phyloP scores from a whole-genome alignment of 2,888 invertebrate species.

The Cerastis leucographa region DNA sequence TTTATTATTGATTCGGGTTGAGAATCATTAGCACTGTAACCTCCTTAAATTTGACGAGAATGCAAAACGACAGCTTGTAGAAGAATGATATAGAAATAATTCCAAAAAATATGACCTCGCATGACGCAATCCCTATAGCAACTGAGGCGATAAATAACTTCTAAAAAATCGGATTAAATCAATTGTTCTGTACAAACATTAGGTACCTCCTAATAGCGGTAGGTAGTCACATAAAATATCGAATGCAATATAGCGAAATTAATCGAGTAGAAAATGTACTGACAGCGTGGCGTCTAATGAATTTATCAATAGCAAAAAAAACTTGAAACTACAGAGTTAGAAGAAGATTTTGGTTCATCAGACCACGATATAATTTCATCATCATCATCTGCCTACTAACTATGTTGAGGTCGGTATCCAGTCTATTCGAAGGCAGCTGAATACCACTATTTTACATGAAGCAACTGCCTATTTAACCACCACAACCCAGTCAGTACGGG shows the following conservation, averaged over 20 bases:
- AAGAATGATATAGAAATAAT: not conserved
- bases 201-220: not conserved
- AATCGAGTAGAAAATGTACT: slow-evolving; percentile 4
- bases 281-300: not conserved
- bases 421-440: not conserved
- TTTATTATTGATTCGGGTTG: no score
- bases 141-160: not conserved
- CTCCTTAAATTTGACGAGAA: no score
- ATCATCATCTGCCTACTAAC: not conserved
- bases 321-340: not conserved
- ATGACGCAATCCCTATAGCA: not conserved
- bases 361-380: not conserved
- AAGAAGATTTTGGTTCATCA: not conserved
- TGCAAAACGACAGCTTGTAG: no score
- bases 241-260: not conserved
- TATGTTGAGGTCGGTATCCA: not conserved
- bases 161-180: slow-evolving; percentile 20
- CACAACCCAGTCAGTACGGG: not conserved
- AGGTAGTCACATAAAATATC: not conserved
- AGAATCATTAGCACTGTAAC: no score
- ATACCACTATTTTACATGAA: not conserved
- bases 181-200: not conserved
- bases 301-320: not conserved
- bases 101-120: not conserved
- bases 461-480: not conserved